These are phyloP conservation scores for Sarcoramphus papa DNA, from an alignment of 2,797 vertebrate genomes.

Conservation along the genomic window DNA sequence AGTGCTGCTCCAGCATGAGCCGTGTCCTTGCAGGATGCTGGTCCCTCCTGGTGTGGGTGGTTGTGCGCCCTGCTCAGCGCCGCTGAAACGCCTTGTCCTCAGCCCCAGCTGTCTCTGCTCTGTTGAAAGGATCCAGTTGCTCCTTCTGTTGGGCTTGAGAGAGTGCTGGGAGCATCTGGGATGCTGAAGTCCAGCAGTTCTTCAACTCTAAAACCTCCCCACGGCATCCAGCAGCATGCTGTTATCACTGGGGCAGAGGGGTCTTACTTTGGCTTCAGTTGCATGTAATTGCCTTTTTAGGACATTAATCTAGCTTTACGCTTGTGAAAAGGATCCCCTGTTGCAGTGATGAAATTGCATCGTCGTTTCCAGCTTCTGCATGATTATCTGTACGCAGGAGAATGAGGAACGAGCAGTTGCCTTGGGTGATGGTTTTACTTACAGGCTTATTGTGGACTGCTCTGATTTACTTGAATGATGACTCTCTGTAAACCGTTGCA, in stretches of 20 bases:
- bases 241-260: not conserved
- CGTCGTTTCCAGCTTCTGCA: not conserved
- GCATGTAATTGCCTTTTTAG: not conserved
- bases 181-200: not conserved
- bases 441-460: not conserved
- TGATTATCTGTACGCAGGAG: not conserved
- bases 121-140: not conserved
- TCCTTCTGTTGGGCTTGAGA: not conserved
- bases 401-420: not conserved
- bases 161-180: not conserved
- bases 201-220: not conserved
- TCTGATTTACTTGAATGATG: not conserved
- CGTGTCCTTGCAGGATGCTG: not conserved
- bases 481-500: not conserved
- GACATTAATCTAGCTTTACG: not conserved
- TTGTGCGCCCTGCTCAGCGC: not conserved
- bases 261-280: not conserved
- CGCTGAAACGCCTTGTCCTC: not conserved
- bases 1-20: not conserved
- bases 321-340: not conserved
- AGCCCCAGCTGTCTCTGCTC: not conserved
- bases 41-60: not conserved
- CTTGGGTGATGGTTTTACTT: not conserved
- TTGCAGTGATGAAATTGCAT: not conserved
- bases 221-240: not conserved